Conservation (phyloP, 2,797 vertebrate genomes). For the Notoglanidium macrostoma region DNA sequence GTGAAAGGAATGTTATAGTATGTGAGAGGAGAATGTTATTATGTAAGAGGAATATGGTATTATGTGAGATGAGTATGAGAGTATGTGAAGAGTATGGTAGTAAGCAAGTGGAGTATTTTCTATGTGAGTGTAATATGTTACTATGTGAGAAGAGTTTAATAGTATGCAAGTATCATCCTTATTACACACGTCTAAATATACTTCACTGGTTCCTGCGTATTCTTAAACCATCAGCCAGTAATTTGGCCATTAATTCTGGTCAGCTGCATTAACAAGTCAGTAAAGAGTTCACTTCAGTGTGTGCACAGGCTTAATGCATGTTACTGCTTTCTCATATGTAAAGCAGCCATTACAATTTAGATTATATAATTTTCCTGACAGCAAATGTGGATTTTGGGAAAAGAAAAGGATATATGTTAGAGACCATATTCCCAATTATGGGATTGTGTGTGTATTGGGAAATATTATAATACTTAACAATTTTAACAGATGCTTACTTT, state of each 20-base stretch:
- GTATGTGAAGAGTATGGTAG: background rate
- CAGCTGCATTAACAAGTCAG: background rate
- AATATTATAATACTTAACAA: background rate
- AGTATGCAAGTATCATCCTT: background rate
- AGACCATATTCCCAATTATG: background rate
- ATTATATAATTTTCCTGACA: background rate
- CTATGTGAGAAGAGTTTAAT: background rate
- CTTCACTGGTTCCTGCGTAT: background rate
- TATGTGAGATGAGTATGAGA: background rate
- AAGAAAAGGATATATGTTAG: background rate
- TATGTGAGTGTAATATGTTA: background rate
- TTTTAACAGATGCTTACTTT: background rate
- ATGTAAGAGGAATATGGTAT: background rate
- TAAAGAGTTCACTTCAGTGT: background rate
- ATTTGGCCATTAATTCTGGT: conserved; percentile 2
- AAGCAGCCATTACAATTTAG: background rate
- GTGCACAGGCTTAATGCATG: background rate
- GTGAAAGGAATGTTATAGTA: background rate
- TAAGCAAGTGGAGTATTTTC: background rate
- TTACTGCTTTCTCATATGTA: background rate
- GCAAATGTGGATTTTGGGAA: background rate
- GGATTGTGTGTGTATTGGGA: background rate
- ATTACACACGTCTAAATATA: background rate
- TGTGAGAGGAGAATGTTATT: background rate
- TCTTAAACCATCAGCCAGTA: background rate